These are phyloP conservation scores for Notolepis coatsorum DNA, from an alignment of 2,797 vertebrate genomes.

Conservation along the genomic window DNA sequence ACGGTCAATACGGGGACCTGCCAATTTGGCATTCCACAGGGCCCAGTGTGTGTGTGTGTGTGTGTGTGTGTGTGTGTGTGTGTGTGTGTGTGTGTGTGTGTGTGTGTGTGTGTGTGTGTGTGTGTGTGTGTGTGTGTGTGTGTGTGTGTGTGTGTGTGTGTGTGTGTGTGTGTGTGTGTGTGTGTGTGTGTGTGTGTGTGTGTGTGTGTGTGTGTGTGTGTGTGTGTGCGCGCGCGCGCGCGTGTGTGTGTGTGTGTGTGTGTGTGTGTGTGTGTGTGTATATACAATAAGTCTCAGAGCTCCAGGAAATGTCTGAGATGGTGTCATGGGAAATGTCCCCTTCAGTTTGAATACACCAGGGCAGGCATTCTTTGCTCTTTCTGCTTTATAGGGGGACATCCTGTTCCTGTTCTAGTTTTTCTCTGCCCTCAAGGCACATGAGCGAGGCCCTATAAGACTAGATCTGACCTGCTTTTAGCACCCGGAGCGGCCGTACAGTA, in stretches of 20 bases:
- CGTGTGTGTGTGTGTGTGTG: no score
- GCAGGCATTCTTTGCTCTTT: conserved; percentile 46
- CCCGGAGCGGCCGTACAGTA: background rate
- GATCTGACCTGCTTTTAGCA: conserved; percentile 33
- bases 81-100: no score
- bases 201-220: no score
- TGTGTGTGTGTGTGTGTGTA: no score
- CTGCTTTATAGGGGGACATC: conserved; percentile 48
- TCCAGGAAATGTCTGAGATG: conserved; percentile 54
- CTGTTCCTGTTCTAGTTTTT: conserved; percentile 44
- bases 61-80: no score
- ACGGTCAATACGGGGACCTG: conserved; percentile 34
- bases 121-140: no score
- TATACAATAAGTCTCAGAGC: conserved; percentile 47
- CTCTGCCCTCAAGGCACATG: conserved; percentile 11
- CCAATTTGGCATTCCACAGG: conserved; percentile 27
- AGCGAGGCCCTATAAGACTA: conserved; percentile 25
- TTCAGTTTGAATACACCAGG: conserved; percentile 29
- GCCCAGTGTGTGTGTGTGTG: conserved; percentile 58
- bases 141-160: no score
- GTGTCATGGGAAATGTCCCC: conserved; percentile 73
- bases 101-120: no score
- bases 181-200: no score
- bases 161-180: no score
- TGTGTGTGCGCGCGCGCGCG: no score